These are phyloP conservation scores for Cercopithecus mona DNA, from an alignment of 2,113 vertebrate species.

Conservation along the genomic window DNA sequence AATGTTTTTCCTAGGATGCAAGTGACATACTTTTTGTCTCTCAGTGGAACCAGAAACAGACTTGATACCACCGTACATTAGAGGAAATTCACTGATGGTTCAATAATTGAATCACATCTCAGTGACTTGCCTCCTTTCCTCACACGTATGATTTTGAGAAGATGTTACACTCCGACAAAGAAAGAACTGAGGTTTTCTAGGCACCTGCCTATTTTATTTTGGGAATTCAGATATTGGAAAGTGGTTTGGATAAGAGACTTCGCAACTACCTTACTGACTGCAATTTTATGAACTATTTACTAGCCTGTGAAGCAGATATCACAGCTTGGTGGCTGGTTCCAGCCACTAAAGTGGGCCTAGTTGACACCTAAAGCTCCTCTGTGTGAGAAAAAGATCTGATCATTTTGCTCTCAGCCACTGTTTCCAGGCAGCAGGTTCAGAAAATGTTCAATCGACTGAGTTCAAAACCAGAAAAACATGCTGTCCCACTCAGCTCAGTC, in stretches of 20 bases:
- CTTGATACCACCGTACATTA: not conserved
- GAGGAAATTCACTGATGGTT: not conserved
- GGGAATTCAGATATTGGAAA: not conserved
- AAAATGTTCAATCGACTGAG: not conserved
- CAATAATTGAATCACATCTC: not conserved
- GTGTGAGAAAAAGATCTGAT: not conserved
- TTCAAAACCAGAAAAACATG: constrained; percentile 10
- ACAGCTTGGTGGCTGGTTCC: not conserved
- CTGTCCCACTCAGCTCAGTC: not conserved
- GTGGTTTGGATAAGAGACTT: not conserved
- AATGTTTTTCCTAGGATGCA: not conserved
- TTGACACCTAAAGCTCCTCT: not conserved
- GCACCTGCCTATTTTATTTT: not conserved
- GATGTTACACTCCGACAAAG: not conserved
- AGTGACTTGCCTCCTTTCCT: not conserved
- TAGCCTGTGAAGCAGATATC: not conserved
- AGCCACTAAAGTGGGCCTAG: not conserved
- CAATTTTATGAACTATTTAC: not conserved
- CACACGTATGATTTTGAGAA: not conserved
- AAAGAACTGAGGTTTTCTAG: not conserved
- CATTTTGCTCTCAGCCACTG: not conserved
- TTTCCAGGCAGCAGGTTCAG: constrained; percentile 15
- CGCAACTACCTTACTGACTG: not conserved
- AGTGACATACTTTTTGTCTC: not conserved
- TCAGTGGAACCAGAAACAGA: not conserved